Conservation (phyloP, 2,113 vertebrate genomes). For the Microtus pennsylvanicus region DNA sequence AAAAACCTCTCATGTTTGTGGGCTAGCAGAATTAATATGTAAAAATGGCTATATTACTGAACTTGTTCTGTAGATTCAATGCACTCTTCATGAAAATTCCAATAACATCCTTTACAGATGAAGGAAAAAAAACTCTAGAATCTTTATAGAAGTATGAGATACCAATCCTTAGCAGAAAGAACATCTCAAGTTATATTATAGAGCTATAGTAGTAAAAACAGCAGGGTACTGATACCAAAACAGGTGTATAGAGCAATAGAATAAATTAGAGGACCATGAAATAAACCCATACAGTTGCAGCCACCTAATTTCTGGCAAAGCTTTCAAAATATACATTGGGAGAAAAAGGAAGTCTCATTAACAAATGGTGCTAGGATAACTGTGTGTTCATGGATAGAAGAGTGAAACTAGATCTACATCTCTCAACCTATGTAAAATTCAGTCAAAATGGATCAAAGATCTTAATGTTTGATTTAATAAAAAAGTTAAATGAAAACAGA, state of each 20-base stretch:
- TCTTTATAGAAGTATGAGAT: background rate
- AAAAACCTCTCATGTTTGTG: background rate
- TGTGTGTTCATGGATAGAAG: background rate
- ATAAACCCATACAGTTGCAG: background rate
- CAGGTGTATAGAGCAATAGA: background rate
- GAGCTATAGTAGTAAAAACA: background rate
- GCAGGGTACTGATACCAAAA: background rate
- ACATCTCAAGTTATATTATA: background rate
- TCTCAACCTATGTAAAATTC: background rate
- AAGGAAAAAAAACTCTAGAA: background rate
- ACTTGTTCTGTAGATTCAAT: background rate
- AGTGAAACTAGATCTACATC: background rate
- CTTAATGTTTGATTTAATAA: background rate
- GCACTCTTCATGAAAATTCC: background rate
- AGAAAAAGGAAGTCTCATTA: background rate
- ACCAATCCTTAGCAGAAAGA: background rate
- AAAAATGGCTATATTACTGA: background rate
- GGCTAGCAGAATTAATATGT: background rate
- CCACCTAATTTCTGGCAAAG: background rate
- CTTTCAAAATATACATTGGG: background rate
- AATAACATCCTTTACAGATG: background rate
- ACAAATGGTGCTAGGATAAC: background rate
- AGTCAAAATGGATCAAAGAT: background rate
- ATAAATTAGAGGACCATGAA: background rate
- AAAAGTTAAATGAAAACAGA: background rate